Evolutionary conservation across 2,888 invertebrate genomes (phyloP).

Genomic region (Diaprepes abbreviatus): DNA sequence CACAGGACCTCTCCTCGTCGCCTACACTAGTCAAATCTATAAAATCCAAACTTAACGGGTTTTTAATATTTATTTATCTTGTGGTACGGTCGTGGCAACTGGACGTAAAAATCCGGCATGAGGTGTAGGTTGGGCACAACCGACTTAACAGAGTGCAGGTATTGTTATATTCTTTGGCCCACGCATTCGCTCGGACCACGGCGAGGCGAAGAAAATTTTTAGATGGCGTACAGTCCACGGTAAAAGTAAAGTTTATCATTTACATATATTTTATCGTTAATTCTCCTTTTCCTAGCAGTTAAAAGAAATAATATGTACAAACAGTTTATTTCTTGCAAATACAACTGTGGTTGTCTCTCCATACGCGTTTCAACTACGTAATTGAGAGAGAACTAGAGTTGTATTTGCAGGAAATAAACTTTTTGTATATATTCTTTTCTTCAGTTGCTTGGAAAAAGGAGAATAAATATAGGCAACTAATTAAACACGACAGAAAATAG

Average conservation of each 20-base stretch:
- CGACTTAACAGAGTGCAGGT: constrained; percentile 19
- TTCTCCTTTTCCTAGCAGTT: too few species aligned
- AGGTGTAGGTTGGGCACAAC: background rate
- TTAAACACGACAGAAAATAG: too few species aligned
- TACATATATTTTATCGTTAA: too few species aligned
- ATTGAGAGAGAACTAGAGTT: too few species aligned
- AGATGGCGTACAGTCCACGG: background rate
- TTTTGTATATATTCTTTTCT: too few species aligned
- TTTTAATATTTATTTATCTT: constrained; percentile 16
- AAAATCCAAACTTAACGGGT: constrained; percentile 9
- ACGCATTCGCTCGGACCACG: background rate
- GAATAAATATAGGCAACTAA: too few species aligned
- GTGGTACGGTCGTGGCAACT: constrained; percentile 7
- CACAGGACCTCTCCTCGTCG: background rate
- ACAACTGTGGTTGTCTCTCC: too few species aligned
- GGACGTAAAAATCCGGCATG: constrained; percentile 5
- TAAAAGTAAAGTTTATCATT: background rate
- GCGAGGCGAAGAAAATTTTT: background rate
- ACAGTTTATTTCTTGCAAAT: too few species aligned
- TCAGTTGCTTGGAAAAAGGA: too few species aligned
- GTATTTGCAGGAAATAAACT: too few species aligned
- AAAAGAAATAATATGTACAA: too few species aligned
- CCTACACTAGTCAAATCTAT: constrained; percentile 8
- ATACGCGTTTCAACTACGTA: too few species aligned
- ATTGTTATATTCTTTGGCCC: constrained; percentile 13